Conservation (phyloP, 2,113 vertebrate genomes). For the Otocyon megalotis region DNA sequence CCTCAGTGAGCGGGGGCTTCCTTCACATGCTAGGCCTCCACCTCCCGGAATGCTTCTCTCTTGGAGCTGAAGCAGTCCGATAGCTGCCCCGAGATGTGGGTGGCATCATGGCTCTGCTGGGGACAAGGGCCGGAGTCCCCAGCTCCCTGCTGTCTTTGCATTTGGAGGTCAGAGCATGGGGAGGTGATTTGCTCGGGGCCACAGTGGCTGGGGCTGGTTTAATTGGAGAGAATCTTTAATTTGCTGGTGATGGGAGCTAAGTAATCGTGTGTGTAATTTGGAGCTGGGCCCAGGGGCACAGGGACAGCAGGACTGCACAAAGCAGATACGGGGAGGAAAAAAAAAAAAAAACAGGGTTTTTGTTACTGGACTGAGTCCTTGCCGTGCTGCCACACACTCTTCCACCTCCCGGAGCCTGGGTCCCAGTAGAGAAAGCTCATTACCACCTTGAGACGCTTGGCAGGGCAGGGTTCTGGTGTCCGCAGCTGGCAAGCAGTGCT, state of each 20-base stretch:
- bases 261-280: slow-evolving; percentile 36
- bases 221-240: slow-evolving; percentile 68
- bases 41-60: not conserved
- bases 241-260: not conserved
- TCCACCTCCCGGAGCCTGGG: not conserved
- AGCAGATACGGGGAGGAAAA: not conserved
- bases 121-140: not conserved
- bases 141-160: not conserved
- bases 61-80: not conserved
- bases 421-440: not conserved
- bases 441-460: not conserved
- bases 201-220: not conserved
- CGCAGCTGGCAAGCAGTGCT: rapidly evolving
- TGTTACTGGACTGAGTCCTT: not conserved
- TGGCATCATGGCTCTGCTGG: not conserved
- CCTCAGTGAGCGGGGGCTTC: not conserved
- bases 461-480: not conserved
- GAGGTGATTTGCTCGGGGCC: not conserved
- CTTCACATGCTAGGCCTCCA: not conserved
- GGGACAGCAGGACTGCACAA: not conserved
- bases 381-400: too few species aligned
- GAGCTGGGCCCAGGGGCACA: slow-evolving; percentile 41
- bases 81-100: not conserved
- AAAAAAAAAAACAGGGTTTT: not conserved
- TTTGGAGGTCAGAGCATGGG: not conserved